Evolutionary conservation across 2,113 vertebrate species (phyloP).

Genomic region (Anhinga anhinga): DNA sequence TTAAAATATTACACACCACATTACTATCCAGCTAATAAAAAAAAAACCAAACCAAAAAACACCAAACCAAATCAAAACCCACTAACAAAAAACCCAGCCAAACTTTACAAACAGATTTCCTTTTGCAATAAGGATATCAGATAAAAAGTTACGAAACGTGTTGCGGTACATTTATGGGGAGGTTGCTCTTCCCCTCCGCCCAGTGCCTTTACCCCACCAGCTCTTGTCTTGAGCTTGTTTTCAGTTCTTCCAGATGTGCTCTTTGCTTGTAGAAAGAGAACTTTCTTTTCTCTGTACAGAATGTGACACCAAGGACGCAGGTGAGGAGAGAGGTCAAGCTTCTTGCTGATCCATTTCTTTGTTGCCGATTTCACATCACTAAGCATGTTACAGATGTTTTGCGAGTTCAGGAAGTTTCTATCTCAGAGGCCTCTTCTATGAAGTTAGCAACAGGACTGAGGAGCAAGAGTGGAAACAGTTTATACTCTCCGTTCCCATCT

Average conservation of each 20-base stretch:
- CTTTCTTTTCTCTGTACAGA: background rate
- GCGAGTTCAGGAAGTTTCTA: conserved; percentile 47
- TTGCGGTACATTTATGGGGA: background rate
- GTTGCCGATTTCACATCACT: background rate
- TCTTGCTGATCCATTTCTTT: background rate
- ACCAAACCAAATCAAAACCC: too few relatives aligned
- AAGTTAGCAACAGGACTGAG: conserved; percentile 65
- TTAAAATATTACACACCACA: conserved; percentile 1
- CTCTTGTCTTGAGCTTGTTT: background rate
- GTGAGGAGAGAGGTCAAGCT: background rate
- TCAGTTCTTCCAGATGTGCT: background rate
- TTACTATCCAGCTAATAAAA: background rate
- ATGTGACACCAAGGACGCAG: background rate
- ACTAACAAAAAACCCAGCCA: background rate
- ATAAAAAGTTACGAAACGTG: conserved; percentile 7
- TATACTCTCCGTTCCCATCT: conserved; percentile 52
- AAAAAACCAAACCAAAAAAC: background rate
- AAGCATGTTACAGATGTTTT: background rate
- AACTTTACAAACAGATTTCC: conserved; percentile 48
- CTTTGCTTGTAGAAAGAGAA: background rate
- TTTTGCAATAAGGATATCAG: background rate
- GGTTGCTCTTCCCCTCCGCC: background rate
- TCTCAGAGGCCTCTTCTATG: conserved; percentile 66
- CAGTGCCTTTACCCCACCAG: background rate
- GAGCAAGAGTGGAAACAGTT: conserved; percentile 56